Evolutionary conservation across 2,888 invertebrate species (phyloP).

Genomic region (Polietes domitor): DNA sequence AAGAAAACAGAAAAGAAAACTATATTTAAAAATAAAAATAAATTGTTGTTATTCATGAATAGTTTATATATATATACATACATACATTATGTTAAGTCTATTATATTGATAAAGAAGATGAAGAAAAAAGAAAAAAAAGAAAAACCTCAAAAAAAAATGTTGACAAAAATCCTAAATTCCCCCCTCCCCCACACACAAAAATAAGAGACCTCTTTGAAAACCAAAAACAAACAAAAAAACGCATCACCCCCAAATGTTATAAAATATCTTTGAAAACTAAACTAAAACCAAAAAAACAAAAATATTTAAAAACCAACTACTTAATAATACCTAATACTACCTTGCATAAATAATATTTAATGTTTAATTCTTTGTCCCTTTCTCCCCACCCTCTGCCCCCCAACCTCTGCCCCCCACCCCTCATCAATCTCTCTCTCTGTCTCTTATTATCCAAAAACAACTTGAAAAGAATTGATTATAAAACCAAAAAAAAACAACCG

Average conservation of each 20-base stretch:
- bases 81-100: constrained; percentile 55
- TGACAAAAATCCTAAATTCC: constrained; percentile 18
- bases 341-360: neutral
- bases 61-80: constrained; percentile 59
- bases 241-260: constrained; percentile 7
- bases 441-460: neutral
- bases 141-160: constrained; percentile 28
- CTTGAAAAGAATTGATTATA: too few species aligned
- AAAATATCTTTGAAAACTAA: neutral
- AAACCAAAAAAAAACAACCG: neutral
- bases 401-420: neutral
- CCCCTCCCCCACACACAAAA: neutral
- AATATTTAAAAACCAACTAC: neutral
- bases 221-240: neutral
- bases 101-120: constrained; percentile 33
- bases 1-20: constrained; percentile 9
- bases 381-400: neutral
- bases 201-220: neutral
- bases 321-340: neutral
- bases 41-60: constrained; percentile 64
- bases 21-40: constrained; percentile 39
- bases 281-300: constrained; percentile 1
- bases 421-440: too few species aligned
- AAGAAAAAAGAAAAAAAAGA: neutral
- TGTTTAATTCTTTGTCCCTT: constrained; percentile 4